Evolutionary conservation across 2,888 invertebrate species (phyloP), one percentile per base, ranked within the genome.

Genomic region (Agelastica alni): DNA sequence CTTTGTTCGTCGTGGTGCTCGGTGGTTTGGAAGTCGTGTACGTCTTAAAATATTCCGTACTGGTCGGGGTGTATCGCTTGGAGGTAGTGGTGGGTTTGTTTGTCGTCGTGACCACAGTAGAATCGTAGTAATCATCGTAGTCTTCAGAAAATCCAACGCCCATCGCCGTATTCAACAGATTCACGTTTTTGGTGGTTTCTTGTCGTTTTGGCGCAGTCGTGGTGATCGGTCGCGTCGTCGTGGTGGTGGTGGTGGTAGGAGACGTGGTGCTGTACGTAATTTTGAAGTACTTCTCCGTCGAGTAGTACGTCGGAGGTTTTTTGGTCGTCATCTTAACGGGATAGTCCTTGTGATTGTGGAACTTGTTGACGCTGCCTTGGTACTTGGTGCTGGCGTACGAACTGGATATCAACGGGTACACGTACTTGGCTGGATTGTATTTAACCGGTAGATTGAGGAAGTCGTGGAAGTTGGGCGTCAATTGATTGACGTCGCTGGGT

Each of bases 351-450:
- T 78, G 77, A 53, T 82, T 81, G 55, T 80, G 79, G 62, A 79
- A 80, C 58, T 79, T 81, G 61, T 81, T 81, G 44, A 80, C 80
- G 68, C 80, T 82, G 39, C 87, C 87, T 68, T 87, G 87, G 17
- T 87, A 83, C 70, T 87, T 88, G 0, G 86, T 81, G 65, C 86
- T 87, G 1, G 87, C 87, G 69, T 88, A 88, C 1, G 86, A 86
- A 65, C 81, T 86, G 0, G 87, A 87, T 46, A 88, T 87, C 45
- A 88, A 67, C 0, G 87, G 87, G 70, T 84, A 85, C 1, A 84
- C 84, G 60, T 85, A 86, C 68, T 85, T 86, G 20, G 85, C 84
- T 1, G 85, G 83, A 7, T 85, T 84, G 64, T 87, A 87, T 61
- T 84, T 85, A 0, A 85, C 83, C 0, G 87, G 86, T 14, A 87